Percentiles rank a stretch among this genome's conserved stretches.
Evolutionary conservation across 1,140 invertebrate genomes (phyloP).

Genomic region (Hermetia illucens): DNA sequence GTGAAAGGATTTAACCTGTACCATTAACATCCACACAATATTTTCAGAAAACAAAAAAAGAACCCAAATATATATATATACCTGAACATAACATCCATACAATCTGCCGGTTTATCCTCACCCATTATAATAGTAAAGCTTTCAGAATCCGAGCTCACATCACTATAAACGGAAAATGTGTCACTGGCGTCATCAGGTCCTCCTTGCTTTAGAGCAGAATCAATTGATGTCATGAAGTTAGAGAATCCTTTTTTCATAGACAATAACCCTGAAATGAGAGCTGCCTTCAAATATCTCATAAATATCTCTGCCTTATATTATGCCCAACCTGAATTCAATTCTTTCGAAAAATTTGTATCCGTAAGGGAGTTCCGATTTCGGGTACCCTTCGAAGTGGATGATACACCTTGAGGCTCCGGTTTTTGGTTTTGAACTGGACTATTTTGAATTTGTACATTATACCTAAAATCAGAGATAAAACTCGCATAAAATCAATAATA

Average conservation of each 20-base stretch:
- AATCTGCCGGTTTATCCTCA: constrained; percentile 47
- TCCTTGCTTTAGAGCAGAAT: constrained; percentile 52
- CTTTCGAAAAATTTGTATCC: constrained; percentile 25
- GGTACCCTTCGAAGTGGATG: constrained; percentile 24
- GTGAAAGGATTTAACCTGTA: constrained; percentile 27
- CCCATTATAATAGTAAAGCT: constrained; percentile 53
- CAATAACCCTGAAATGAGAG: constrained; percentile 40
- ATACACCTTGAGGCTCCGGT: constrained; percentile 29
- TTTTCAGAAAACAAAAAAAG: constrained; percentile 1
- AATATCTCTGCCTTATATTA: not conserved
- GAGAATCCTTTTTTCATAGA: constrained; percentile 68
- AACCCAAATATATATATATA: too few species aligned
- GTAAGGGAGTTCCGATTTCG: constrained; percentile 10
- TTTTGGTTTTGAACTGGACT: constrained; percentile 29
- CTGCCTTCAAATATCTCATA: not conserved
- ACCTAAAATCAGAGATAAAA: constrained; percentile 10
- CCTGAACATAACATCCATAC: constrained; percentile 46
- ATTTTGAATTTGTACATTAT: constrained; percentile 27
- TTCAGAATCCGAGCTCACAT: constrained; percentile 68
- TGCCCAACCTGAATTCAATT: constrained; percentile 21
- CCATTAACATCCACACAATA: not conserved
- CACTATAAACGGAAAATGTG: constrained; percentile 51
- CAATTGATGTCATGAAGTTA: constrained; percentile 65
- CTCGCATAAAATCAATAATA: too few species aligned
- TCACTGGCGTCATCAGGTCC: constrained; percentile 56